These are phyloP conservation scores for Listronotus bonariensis DNA, from an alignment of 1,140 invertebrate species.

Conservation along the genomic window DNA sequence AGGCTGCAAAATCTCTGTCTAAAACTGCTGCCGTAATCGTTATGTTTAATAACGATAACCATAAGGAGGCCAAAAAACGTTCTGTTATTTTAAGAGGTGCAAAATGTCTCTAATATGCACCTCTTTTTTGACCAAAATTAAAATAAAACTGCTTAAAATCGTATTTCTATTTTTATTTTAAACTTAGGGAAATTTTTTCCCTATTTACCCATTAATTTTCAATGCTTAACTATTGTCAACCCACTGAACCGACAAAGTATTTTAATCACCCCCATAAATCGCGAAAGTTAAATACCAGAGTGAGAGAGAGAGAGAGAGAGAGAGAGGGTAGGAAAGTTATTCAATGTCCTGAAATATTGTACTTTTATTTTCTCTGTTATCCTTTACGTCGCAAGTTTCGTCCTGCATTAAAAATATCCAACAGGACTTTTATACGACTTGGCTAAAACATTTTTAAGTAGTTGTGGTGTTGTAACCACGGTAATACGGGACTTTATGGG, in stretches of 20 bases:
- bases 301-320: no score
- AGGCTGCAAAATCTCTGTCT: no score
- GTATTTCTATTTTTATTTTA: no score
- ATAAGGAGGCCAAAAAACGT: no score
- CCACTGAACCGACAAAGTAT: conserved; percentile 13
- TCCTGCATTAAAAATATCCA: background rate
- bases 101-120: no score
- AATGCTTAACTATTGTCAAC: conserved; percentile 2
- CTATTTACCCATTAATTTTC: background rate
- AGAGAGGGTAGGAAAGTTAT: conserved; percentile 9
- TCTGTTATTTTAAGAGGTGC: no score
- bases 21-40: no score
- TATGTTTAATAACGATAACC: no score
- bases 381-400: conserved; percentile 1
- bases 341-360: conserved; percentile 14
- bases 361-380: conserved; percentile 7
- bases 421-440: conserved; percentile 6
- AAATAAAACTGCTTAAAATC: no score
- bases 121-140: no score
- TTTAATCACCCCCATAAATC: conserved; percentile 6
- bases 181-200: background rate
- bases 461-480: no score
- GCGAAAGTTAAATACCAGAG: conserved; percentile 4
- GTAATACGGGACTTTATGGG: no score
- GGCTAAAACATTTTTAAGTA: conserved; percentile 7